Conservation (phyloP, 2,113 vertebrate species). For the Tiliqua scincoides region DNA sequence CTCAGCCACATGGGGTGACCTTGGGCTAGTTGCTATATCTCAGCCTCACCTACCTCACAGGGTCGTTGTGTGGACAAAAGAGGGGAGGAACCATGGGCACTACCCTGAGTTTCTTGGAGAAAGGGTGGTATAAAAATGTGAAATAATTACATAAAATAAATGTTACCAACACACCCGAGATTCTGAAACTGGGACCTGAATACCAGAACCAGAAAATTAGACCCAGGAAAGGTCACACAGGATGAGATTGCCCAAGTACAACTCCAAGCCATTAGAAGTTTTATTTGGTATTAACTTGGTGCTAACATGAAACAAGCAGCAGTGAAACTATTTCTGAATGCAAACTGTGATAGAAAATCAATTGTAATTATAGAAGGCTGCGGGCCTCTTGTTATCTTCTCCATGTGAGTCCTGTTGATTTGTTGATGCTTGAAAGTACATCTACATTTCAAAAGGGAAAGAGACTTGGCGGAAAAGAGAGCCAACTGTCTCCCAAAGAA, state of each 20-base stretch:
- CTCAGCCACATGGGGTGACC: too few species aligned
- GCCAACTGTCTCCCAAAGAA: background rate
- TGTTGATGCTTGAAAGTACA: slow-evolving; percentile 25
- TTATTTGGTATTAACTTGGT: slow-evolving; percentile 1
- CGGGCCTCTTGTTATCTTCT: slow-evolving; percentile 24
- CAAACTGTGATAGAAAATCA: slow-evolving; percentile 30
- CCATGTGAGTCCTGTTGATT: background rate
- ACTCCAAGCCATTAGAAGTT: background rate
- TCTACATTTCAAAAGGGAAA: slow-evolving; percentile 26
- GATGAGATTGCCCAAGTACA: background rate
- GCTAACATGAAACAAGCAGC: background rate
- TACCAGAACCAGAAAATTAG: background rate
- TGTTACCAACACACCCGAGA: background rate
- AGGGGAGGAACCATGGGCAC: too few species aligned
- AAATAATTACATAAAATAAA: too few species aligned
- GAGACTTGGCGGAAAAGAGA: background rate
- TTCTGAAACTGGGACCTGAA: too few species aligned
- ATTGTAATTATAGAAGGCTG: slow-evolving; percentile 30
- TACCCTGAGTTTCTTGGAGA: too few species aligned
- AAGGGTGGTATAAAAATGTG: too few species aligned
- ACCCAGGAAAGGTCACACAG: background rate
- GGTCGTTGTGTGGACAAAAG: too few species aligned
- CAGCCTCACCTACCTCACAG: too few species aligned
- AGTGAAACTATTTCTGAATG: slow-evolving; percentile 7
- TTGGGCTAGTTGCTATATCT: too few species aligned